Percentiles rank a stretch among this genome's conserved stretches.
Conservation (phyloP, 2,113 vertebrate species). For the Xiphophorus maculatus region DNA sequence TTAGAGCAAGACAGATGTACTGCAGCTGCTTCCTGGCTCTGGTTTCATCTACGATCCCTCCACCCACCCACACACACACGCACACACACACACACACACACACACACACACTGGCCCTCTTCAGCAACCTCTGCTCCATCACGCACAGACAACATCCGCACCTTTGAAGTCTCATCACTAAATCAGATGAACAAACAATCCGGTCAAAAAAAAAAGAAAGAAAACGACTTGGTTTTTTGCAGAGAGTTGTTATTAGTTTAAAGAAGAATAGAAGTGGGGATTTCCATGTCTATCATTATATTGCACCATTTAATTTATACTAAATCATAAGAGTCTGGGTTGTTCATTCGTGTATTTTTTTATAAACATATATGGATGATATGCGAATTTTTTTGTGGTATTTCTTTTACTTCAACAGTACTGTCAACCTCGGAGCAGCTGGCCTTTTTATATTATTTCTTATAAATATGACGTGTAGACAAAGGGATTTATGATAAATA, state of each 20-base stretch:
- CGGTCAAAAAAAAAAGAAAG: neutral
- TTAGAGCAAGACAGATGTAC: conserved; percentile 81
- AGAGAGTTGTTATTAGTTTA: neutral
- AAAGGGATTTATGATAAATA: no score
- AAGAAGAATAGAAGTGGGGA: neutral
- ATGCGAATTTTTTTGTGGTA: neutral
- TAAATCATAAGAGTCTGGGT: neutral
- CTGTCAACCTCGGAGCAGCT: no score
- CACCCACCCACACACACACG: conserved; percentile 2
- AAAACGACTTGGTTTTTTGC: neutral
- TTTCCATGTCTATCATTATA: neutral
- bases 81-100: no score
- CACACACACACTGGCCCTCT: neutral
- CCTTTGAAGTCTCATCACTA: conserved; percentile 61
- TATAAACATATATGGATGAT: neutral
- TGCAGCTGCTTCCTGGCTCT: conserved; percentile 78
- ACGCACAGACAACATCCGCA: conserved; percentile 50
- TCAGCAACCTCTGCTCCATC: conserved; percentile 29
- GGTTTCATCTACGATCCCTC: conserved; percentile 65
- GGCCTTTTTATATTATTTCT: no score
- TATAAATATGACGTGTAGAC: no score
- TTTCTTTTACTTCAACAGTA: neutral
- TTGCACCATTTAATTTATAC: neutral
- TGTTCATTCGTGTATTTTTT: neutral
- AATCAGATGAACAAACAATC: conserved; percentile 31